These are phyloP conservation scores for Megaleporinus macrocephalus DNA, from an alignment of 2,113 vertebrate genomes.

Conservation along the genomic window DNA sequence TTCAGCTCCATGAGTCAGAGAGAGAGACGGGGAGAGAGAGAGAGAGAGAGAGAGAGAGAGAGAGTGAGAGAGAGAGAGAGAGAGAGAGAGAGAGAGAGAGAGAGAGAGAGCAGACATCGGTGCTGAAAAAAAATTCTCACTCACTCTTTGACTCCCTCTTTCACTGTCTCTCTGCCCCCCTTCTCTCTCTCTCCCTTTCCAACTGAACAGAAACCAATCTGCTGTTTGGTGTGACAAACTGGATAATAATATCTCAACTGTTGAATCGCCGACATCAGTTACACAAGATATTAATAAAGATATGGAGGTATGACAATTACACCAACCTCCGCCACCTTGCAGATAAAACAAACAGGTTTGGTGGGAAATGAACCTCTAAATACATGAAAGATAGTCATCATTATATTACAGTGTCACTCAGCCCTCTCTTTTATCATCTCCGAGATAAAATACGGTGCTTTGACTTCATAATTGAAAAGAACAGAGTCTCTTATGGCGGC, in stretches of 20 bases:
- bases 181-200: not conserved
- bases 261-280: constrained; percentile 41
- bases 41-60: constrained; percentile 37
- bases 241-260: constrained; percentile 41
- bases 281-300: constrained; percentile 54
- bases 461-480: constrained; percentile 22
- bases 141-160: constrained; percentile 18
- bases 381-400: constrained; percentile 36
- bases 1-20: constrained; percentile 47
- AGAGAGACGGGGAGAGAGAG: constrained; percentile 31
- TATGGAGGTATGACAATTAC: constrained; percentile 42
- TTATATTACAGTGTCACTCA: constrained; percentile 45
- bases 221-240: constrained; percentile 44
- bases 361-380: constrained; percentile 44
- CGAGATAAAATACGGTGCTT: constrained; percentile 34
- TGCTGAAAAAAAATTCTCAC: not conserved
- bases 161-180: not conserved
- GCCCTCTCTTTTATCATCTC: constrained; percentile 35
- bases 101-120: constrained; percentile 18
- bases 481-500: not conserved
- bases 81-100: constrained; percentile 37
- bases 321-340: constrained; percentile 26
- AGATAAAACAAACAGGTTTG: constrained; percentile 43
- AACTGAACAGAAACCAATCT: constrained; percentile 42
- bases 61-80: constrained; percentile 33